Evolutionary conservation across 2,888 invertebrate species (phyloP), one percentile per base, ranked within the genome.

Genomic region (Lochmaea capreae): DNA sequence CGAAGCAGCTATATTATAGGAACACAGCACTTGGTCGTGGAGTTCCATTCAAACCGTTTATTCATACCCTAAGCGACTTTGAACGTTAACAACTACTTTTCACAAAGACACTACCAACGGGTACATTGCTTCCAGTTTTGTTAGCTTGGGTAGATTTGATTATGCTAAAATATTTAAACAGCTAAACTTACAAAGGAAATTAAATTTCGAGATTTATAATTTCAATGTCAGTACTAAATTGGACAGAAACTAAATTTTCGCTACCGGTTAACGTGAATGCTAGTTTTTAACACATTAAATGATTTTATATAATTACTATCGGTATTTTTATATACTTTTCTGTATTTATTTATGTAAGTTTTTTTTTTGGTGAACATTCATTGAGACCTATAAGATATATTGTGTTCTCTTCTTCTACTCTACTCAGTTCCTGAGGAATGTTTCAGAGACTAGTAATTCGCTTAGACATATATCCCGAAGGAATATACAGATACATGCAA

Each of bases 81-180:
- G 65, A 71, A 65, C 57, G 46, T 71, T 71, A 71, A 71, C 65
- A 62, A 71, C 57, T 71, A 71, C 54, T 65, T 71, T 70, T 71
- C 71, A 71, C 54, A 71, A 65, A 62, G 71, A 71, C 71, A 71
- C 65, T 65, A 18, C 42, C 58, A 65, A 65, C 65, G 58, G 49
- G 52, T 65, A 65, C 65, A 65, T 71, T 65, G 71, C 71, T 71
- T 65, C 58, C 43, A 46, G 71, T 71, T 71, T 58, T 71, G 71
- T 65, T 71, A 71, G 71, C 71, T 70, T 71, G 58, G 58, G 65
- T 65, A 58, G 71, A 71, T 71, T 65, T 65, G 71, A 65, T 71
- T 65, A 65, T 71, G 58, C 71, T 71, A 65, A 71, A 71, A 70
- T 70, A 70, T 70, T 70, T 70, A 70, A 39, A 63, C 54, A 43